Conservation (phyloP, 2,113 vertebrate genomes). For the Tupaia tana region DNA sequence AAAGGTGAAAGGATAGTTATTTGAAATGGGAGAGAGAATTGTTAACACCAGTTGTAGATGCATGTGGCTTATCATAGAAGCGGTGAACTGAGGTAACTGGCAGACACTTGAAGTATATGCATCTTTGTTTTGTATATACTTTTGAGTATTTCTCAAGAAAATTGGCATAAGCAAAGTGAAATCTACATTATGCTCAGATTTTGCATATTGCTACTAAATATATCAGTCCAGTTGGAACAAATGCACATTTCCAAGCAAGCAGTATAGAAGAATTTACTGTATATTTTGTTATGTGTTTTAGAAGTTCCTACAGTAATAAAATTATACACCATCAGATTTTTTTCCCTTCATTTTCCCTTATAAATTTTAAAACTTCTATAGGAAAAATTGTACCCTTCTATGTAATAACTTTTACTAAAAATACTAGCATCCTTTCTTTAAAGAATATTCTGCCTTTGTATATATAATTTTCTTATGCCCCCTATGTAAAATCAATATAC, state of each 20-base stretch:
- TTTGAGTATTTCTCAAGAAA: not conserved
- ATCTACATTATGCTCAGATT: not conserved
- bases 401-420: not conserved
- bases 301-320: not conserved
- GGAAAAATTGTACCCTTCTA: not conserved
- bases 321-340: constrained; percentile 13
- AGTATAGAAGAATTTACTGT: not conserved
- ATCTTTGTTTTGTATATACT: not conserved
- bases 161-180: not conserved
- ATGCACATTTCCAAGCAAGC: not conserved
- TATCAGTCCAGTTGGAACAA: not conserved
- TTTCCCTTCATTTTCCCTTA: not conserved
- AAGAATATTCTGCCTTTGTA: not conserved
- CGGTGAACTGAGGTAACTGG: not conserved
- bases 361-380: not conserved
- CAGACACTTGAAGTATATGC: not conserved
- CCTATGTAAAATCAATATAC: not conserved
- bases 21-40: not conserved
- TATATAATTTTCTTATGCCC: not conserved
- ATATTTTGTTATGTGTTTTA: not conserved
- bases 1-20: not conserved
- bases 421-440: not conserved
- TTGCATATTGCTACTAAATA: not conserved
- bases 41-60: not conserved
- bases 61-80: not conserved